These are phyloP conservation scores for Buceros bicornis DNA, from an alignment of 2,797 vertebrate species.

Conservation along the genomic window DNA sequence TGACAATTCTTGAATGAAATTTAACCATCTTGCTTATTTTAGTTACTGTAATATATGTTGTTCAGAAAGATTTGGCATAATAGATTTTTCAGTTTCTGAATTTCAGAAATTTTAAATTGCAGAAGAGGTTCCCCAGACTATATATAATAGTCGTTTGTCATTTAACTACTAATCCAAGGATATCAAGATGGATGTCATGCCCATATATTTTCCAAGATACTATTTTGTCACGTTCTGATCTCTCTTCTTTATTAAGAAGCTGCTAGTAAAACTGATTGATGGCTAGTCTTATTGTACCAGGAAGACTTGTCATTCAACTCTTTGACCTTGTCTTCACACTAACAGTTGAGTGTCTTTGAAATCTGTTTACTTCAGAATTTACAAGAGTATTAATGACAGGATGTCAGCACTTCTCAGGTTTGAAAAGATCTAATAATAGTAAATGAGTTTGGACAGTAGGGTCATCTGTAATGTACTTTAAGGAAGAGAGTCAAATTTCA, in stretches of 20 bases:
- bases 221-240: slow-evolving; percentile 8
- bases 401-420: slow-evolving; percentile 49
- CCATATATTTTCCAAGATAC: slow-evolving; percentile 1
- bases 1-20: neutral
- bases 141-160: neutral
- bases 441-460: slow-evolving; percentile 29
- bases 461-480: neutral
- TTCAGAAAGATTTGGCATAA: neutral
- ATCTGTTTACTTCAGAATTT: slow-evolving; percentile 69
- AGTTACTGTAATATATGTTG: neutral
- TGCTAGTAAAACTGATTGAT: slow-evolving; percentile 67
- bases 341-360: slow-evolving; percentile 44
- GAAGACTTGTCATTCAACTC: slow-evolving; percentile 34
- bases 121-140: neutral
- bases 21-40: neutral
- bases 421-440: slow-evolving; percentile 42
- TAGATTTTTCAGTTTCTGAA: neutral
- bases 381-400: slow-evolving; percentile 56
- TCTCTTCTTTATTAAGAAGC: slow-evolving; percentile 29
- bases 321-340: slow-evolving; percentile 55
- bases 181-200: neutral
- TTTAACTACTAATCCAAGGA: neutral
- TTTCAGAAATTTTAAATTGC: neutral
- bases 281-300: neutral
- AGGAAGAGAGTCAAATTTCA: slow-evolving; percentile 4